These are phyloP conservation scores for Pseudomyrmex pallidus DNA, from an alignment of 1,140 invertebrate genomes.

Conservation along the genomic window DNA sequence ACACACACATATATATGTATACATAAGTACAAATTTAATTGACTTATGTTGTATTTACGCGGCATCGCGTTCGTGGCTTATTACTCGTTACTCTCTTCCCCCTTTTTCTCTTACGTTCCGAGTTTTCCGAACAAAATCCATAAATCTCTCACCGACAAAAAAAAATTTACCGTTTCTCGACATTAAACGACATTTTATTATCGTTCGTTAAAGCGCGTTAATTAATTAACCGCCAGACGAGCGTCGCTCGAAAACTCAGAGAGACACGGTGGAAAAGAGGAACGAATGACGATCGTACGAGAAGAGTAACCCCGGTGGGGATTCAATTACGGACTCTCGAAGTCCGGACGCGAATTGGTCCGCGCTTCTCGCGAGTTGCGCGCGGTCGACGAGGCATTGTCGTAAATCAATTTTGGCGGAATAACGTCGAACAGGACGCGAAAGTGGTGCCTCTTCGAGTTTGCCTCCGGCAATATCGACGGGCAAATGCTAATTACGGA, in stretches of 20 bases:
- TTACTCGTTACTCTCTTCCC: not conserved
- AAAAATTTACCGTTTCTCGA: not conserved
- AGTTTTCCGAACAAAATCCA: not conserved
- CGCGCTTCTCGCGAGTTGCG: not conserved
- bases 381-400: slow-evolving; percentile 36
- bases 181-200: slow-evolving; percentile 21
- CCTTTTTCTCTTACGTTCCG: too few species aligned
- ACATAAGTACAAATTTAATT: slow-evolving; percentile 34
- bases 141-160: not conserved
- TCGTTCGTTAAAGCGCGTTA: not conserved
- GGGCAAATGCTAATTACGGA: slow-evolving; percentile 64
- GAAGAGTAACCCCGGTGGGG: not conserved
- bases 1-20: not conserved
- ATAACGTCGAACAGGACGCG: slow-evolving; percentile 31
- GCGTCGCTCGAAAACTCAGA: not conserved
- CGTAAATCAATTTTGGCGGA: slow-evolving; percentile 63
- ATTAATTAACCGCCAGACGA: too few species aligned
- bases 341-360: slow-evolving; percentile 4
- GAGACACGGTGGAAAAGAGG: not conserved
- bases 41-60: slow-evolving; percentile 24
- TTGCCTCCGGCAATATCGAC: not conserved
- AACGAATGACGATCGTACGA: not conserved
- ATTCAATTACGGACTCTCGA: slow-evolving; percentile 39
- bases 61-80: not conserved
- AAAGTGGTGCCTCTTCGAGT: slow-evolving; percentile 32